phyloP scores from a whole-genome alignment of 2,113 vertebrate genomes.

The Tor tambroides region DNA sequence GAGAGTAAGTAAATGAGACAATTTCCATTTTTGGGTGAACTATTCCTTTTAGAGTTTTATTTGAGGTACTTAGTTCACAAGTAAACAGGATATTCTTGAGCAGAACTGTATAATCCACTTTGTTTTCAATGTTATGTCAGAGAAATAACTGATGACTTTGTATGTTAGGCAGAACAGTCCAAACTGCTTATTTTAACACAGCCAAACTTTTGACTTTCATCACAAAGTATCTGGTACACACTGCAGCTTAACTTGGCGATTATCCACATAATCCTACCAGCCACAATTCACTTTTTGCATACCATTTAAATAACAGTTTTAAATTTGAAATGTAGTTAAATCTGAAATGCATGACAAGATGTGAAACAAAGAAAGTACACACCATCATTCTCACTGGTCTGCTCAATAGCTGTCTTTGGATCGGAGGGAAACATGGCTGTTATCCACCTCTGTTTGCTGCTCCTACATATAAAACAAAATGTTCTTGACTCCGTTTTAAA shows the following conservation, averaged over 20 bases:
- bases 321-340: not conserved
- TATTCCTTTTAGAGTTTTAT: not conserved
- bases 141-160: not conserved
- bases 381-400: slow-evolving; percentile 82
- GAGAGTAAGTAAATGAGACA: not conserved
- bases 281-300: not conserved
- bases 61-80: not conserved
- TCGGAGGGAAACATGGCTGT: slow-evolving; percentile 85
- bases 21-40: slow-evolving; percentile 2
- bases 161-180: not conserved
- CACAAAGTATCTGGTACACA: not conserved
- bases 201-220: not conserved
- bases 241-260: no score
- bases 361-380: slow-evolving; percentile 50
- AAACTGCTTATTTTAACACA: not conserved
- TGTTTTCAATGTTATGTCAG: slow-evolving; percentile 4
- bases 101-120: not conserved
- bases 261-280: not conserved
- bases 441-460: slow-evolving; percentile 90
- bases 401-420: slow-evolving; percentile 74
- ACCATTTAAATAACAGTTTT: not conserved
- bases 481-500: not conserved
- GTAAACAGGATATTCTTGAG: slow-evolving; percentile 16
- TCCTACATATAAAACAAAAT: slow-evolving; percentile 69
- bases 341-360: slow-evolving; percentile 1